phyloP scores from a whole-genome alignment of 2,888 invertebrate species.

The Chironomus tentans region DNA sequence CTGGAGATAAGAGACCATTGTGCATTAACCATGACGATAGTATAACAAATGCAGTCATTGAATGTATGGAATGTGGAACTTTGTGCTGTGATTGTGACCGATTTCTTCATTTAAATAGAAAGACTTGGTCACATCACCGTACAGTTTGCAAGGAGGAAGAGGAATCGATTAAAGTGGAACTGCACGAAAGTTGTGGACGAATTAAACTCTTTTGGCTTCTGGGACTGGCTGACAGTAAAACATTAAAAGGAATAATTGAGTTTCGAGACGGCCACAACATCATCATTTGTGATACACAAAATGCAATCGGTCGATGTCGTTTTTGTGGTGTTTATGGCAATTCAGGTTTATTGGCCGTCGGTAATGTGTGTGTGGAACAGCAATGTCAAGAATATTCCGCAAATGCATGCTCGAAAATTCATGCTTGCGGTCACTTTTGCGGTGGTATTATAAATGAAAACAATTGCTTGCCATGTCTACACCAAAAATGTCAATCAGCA shows the following conservation, averaged over 20 bases:
- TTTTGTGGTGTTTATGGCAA: constrained; percentile 84
- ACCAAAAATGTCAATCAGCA: constrained; percentile 60
- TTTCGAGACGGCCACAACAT: constrained; percentile 65
- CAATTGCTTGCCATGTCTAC: constrained; percentile 80
- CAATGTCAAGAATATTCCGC: constrained; percentile 71
- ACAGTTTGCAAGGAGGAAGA: constrained; percentile 84
- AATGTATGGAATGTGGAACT: constrained; percentile 84
- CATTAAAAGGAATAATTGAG: constrained; percentile 82
- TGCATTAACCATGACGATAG: constrained; percentile 97
- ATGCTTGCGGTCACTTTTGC: constrained; percentile 85
- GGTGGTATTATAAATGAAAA: constrained; percentile 84
- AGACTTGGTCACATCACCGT: constrained; percentile 74
- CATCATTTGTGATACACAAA: constrained; percentile 43
- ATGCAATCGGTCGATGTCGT: constrained; percentile 67
- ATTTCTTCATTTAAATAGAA: constrained; percentile 84
- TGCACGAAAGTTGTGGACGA: constrained; percentile 94
- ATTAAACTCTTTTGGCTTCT: constrained; percentile 93
- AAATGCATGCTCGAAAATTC: constrained; percentile 69
- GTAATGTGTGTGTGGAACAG: constrained; percentile 86
- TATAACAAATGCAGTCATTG: constrained; percentile 82
- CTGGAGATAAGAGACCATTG: constrained; percentile 56
- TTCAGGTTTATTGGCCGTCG: constrained; percentile 77
- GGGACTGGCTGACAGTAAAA: constrained; percentile 85
- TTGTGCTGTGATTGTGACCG: constrained; percentile 94
- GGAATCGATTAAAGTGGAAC: constrained; percentile 89